Evolutionary conservation across 2,888 invertebrate species (phyloP).

Genomic region (Acleris emargana): DNA sequence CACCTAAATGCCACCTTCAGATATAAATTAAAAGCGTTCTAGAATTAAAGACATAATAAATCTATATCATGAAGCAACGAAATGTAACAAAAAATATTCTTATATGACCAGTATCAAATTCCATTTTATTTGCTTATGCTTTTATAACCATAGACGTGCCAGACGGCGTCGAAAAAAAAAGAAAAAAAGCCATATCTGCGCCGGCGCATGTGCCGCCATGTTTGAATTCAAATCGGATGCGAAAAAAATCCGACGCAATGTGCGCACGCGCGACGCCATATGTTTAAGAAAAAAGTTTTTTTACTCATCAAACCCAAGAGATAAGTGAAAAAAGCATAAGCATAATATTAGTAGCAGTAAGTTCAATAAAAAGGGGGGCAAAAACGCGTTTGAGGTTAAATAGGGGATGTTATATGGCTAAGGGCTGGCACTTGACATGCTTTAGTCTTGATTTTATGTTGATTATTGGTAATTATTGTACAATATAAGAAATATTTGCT

Average conservation of each 20-base stretch:
- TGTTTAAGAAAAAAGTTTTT: constrained; percentile 33
- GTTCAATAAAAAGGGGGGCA: constrained; percentile 36
- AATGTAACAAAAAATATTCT: background rate
- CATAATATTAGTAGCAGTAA: constrained; percentile 39
- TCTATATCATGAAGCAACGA: background rate
- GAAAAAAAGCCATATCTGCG: constrained; percentile 25
- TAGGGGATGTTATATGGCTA: constrained; percentile 35
- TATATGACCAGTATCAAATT: constrained; percentile 16
- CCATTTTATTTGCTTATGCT: constrained; percentile 35
- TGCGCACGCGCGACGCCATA: constrained; percentile 37
- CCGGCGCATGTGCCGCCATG: constrained; percentile 32
- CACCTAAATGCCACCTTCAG: too few relatives aligned
- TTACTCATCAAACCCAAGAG: constrained; percentile 35
- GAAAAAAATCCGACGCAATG: constrained; percentile 38
- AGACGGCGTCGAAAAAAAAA: constrained; percentile 35
- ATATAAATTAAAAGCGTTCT: too few relatives aligned
- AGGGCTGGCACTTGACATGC: constrained; percentile 22
- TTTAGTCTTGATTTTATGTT: background rate
- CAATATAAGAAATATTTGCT: too few relatives aligned
- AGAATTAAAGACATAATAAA: background rate
- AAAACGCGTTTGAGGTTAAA: constrained; percentile 37
- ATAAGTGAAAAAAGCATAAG: constrained; percentile 39
- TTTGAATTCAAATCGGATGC: constrained; percentile 38
- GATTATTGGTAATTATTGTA: background rate
- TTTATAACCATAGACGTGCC: constrained; percentile 32